These are phyloP conservation scores for Drosophila setifemur DNA, from an alignment of 1,140 invertebrate genomes.

Conservation along the genomic window DNA sequence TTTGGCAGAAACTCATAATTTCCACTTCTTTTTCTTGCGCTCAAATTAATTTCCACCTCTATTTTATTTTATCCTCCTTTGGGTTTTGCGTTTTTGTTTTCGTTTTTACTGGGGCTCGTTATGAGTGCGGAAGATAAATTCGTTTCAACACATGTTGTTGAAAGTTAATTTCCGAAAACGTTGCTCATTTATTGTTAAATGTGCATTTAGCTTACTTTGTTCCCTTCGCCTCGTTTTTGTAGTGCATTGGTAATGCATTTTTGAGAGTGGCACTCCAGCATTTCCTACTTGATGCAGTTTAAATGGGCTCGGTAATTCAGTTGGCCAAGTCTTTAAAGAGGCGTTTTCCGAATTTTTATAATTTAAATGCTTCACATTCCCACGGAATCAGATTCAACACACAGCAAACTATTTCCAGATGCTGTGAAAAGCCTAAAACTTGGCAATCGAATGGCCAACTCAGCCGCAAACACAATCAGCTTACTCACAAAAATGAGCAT, in stretches of 20 bases:
- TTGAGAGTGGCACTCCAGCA: slow-evolving; percentile 47
- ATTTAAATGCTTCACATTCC: slow-evolving; percentile 7
- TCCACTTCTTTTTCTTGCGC: slow-evolving; percentile 17
- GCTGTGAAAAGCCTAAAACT: slow-evolving; percentile 31
- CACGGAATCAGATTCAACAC: not conserved
- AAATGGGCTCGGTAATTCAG: slow-evolving; percentile 34
- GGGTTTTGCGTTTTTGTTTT: not conserved
- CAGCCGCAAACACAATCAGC: slow-evolving; percentile 45
- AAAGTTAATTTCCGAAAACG: slow-evolving; percentile 78
- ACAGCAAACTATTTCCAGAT: slow-evolving; percentile 25
- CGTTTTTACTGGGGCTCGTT: slow-evolving; percentile 14
- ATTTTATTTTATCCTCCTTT: slow-evolving; percentile 15
- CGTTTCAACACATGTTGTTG: slow-evolving; percentile 79
- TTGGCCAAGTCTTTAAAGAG: slow-evolving; percentile 6
- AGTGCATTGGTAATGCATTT: slow-evolving; percentile 63
- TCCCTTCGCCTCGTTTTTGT: slow-evolving; percentile 5
- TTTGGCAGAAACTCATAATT: slow-evolving; percentile 68
- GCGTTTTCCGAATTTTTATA: not conserved
- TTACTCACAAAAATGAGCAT: slow-evolving; percentile 38
- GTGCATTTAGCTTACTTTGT: slow-evolving; percentile 53
- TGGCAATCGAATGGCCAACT: slow-evolving; percentile 40
- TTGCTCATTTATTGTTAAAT: slow-evolving; percentile 74
- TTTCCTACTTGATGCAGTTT: slow-evolving; percentile 43
- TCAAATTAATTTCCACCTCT: slow-evolving; percentile 78
- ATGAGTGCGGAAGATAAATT: slow-evolving; percentile 71